These are phyloP conservation scores for Macropus fuliginosus DNA, from an alignment of 2,797 vertebrate species.

Conservation along the genomic window DNA sequence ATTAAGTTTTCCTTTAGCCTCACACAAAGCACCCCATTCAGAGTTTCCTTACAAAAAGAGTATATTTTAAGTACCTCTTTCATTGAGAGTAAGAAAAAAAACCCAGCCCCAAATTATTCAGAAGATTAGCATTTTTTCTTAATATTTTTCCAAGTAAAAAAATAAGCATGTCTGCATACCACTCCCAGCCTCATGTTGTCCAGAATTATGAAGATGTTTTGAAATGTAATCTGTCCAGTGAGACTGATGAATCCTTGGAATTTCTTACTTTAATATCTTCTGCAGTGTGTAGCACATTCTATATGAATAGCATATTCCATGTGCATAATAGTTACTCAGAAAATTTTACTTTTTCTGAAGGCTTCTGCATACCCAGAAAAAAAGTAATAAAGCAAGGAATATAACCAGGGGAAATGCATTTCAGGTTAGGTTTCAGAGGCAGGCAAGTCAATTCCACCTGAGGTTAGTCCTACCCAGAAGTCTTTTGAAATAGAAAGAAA, in stretches of 20 bases:
- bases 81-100: slow-evolving; percentile 56
- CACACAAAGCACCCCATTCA: slow-evolving; percentile 24
- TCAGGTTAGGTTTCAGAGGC: background rate
- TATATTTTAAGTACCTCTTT: slow-evolving; percentile 15
- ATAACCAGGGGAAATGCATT: background rate
- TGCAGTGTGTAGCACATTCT: background rate
- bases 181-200: slow-evolving; percentile 55
- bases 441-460: background rate
- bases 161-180: slow-evolving; percentile 48
- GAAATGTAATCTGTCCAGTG: slow-evolving; percentile 55
- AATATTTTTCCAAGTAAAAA: slow-evolving; percentile 60
- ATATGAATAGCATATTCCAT: background rate
- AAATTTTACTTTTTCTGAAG: background rate
- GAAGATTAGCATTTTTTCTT: slow-evolving; percentile 63
- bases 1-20: slow-evolving; percentile 57
- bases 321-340: background rate
- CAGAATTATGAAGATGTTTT: slow-evolving; percentile 59
- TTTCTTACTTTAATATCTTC: background rate
- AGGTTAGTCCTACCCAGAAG: background rate
- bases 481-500: background rate
- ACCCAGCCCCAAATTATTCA: background rate
- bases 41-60: slow-evolving; percentile 30
- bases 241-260: background rate
- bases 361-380: background rate
- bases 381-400: background rate